Conservation (phyloP, 1,140 invertebrate genomes). For the Pristionchus pacificus region DNA sequence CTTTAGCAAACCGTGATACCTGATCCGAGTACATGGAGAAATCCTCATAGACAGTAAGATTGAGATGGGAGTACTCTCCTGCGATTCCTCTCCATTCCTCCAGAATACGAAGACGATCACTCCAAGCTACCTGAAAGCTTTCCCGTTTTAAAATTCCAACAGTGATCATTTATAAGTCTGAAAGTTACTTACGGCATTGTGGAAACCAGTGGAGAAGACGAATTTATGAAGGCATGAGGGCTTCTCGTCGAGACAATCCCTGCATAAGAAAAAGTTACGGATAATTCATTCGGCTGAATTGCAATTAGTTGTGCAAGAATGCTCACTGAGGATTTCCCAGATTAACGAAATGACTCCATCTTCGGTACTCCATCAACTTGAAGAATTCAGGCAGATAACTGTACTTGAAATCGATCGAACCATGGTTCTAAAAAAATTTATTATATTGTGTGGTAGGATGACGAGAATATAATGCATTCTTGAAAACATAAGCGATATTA, state of each 20-base stretch:
- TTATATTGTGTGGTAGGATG: background rate
- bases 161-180: background rate
- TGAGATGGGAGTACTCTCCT: constrained; percentile 47
- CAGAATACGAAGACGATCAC: constrained; percentile 47
- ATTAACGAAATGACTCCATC: constrained; percentile 57
- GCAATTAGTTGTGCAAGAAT: background rate
- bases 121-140: constrained; percentile 34
- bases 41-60: constrained; percentile 56
- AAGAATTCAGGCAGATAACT: constrained; percentile 56
- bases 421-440: constrained; percentile 40
- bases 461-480: background rate
- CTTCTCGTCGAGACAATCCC: constrained; percentile 49
- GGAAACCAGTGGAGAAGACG: constrained; percentile 57
- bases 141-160: background rate
- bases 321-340: constrained; percentile 45
- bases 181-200: constrained; percentile 48
- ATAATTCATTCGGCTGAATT: background rate
- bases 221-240: constrained; percentile 54
- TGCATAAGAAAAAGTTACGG: constrained; percentile 29
- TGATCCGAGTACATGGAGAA: constrained; percentile 57
- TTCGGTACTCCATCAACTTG: constrained; percentile 44
- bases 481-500: too few species aligned
- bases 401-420: constrained; percentile 55
- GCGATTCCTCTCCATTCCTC: constrained; percentile 52
- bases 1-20: constrained; percentile 25